These are phyloP conservation scores for Noturus placidus DNA, from an alignment of 2,113 vertebrate species.

Conservation along the genomic window DNA sequence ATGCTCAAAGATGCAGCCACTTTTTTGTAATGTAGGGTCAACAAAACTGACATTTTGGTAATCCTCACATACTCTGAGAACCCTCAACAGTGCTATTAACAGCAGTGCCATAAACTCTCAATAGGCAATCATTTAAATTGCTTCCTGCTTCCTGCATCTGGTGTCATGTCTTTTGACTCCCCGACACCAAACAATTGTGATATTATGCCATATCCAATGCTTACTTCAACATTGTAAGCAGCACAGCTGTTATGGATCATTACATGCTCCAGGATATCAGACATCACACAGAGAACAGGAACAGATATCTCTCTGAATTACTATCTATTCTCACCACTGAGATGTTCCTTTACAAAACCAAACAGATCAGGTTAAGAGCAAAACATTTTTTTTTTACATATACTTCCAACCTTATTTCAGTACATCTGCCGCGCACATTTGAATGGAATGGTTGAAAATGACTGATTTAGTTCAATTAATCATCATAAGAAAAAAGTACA, in stretches of 20 bases:
- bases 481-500: background rate
- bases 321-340: background rate
- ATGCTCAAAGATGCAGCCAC: background rate
- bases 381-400: background rate
- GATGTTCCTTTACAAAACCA: background rate
- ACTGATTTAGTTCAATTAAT: background rate
- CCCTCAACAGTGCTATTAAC: conserved; percentile 21
- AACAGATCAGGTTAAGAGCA: background rate
- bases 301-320: background rate
- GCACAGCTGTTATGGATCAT: background rate
- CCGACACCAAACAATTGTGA: background rate
- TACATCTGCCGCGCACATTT: background rate
- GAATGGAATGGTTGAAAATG: background rate
- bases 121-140: conserved; percentile 11
- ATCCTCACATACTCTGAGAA: background rate
- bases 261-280: background rate
- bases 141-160: background rate
- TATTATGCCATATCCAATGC: background rate
- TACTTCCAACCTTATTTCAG: background rate
- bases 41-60: conserved; percentile 3
- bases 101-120: background rate
- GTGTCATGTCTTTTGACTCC: background rate
- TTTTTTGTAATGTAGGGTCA: background rate
- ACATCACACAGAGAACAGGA: background rate
- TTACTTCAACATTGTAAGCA: background rate